These are phyloP conservation scores for Pelecanus crispus DNA, from an alignment of 2,113 vertebrate genomes.

Conservation along the genomic window DNA sequence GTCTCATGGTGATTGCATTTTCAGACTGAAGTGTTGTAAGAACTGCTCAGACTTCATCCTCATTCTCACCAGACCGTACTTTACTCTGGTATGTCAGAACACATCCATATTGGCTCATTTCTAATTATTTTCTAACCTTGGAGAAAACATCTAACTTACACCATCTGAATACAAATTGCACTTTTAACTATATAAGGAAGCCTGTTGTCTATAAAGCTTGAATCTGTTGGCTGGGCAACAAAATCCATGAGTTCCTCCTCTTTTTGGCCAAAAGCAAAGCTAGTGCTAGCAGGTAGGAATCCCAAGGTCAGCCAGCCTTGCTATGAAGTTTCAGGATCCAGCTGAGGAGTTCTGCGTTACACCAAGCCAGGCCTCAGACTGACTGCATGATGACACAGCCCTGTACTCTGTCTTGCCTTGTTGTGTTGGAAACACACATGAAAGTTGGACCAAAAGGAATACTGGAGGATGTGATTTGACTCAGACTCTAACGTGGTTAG, in stretches of 20 bases:
- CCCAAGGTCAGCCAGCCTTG: neutral
- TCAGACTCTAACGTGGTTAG: neutral
- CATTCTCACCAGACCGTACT: neutral
- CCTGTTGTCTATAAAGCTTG: neutral
- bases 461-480: neutral
- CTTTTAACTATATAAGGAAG: neutral
- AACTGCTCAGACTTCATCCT: neutral
- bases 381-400: neutral
- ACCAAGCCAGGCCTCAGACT: neutral
- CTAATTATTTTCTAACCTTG: neutral
- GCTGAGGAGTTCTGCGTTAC: neutral
- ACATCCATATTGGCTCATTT: neutral
- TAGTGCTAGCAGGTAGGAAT: neutral
- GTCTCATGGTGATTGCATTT: neutral
- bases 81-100: neutral
- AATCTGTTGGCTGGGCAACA: neutral
- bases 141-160: neutral
- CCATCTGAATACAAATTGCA: neutral
- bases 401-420: neutral
- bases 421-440: neutral
- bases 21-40: neutral
- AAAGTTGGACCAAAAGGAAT: neutral
- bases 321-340: neutral
- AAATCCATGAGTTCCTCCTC: neutral
- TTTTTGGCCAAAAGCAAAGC: neutral